These are phyloP conservation scores for Lordiphosa mommai DNA, from an alignment of 1,140 invertebrate species.

Conservation along the genomic window DNA sequence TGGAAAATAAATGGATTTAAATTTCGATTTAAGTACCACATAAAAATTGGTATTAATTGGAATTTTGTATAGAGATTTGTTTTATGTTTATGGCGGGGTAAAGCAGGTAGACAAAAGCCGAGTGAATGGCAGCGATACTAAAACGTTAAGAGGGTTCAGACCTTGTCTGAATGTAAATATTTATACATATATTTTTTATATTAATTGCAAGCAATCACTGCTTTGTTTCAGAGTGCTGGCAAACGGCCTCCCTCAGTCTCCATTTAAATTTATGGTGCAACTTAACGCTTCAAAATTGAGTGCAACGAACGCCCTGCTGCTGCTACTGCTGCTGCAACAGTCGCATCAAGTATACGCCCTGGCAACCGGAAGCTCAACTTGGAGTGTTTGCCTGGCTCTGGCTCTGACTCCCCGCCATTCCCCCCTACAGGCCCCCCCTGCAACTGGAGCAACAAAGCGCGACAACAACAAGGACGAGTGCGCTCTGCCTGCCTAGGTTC, in stretches of 20 bases:
- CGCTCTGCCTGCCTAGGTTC: slow-evolving; percentile 66
- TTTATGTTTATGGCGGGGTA: slow-evolving; percentile 37
- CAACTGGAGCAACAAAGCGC: slow-evolving; percentile 45
- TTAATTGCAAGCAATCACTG: slow-evolving; percentile 60
- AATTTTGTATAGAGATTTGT: slow-evolving; percentile 43
- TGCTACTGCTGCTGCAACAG: slow-evolving; percentile 52
- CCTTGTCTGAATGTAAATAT: slow-evolving; percentile 4
- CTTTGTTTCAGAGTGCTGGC: too few species aligned
- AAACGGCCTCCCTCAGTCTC: background rate
- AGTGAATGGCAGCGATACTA: slow-evolving; percentile 42
- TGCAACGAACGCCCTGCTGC: slow-evolving; percentile 66
- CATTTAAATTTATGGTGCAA: slow-evolving; percentile 77
- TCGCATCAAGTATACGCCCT: slow-evolving; percentile 73
- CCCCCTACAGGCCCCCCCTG: background rate
- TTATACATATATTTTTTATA: slow-evolving; percentile 1
- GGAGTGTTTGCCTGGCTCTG: slow-evolving; percentile 69
- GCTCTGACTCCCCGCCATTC: slow-evolving; percentile 6
- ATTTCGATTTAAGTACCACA: slow-evolving; percentile 49
- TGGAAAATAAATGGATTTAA: slow-evolving; percentile 59
- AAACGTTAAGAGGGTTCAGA: slow-evolving; percentile 5
- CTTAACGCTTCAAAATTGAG: slow-evolving; percentile 78
- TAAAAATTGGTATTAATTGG: slow-evolving; percentile 67
- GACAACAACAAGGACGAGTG: slow-evolving; percentile 64
- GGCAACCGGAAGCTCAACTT: slow-evolving; percentile 69
- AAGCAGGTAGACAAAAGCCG: slow-evolving; percentile 39